A percentile compares a stretch with the other conserved stretches of the same genome.
phyloP scores from a whole-genome alignment of 2,888 invertebrate species.

The Spicauda simplicius region DNA sequence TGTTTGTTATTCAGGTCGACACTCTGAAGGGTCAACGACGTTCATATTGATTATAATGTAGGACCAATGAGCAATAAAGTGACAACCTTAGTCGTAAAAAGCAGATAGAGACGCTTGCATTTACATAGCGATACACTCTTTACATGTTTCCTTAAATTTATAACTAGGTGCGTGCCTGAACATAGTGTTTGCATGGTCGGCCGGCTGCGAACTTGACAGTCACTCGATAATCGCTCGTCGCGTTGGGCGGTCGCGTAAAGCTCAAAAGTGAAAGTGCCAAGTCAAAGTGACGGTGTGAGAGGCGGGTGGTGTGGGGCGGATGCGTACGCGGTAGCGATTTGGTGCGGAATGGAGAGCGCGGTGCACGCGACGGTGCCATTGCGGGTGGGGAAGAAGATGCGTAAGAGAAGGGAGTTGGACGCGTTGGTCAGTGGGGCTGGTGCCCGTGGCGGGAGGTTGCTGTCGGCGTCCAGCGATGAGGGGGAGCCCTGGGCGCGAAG shows the following conservation, averaged over 20 bases:
- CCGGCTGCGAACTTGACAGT: constrained; percentile 49
- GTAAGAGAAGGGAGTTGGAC: constrained; percentile 90
- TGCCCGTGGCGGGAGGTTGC: constrained; percentile 81
- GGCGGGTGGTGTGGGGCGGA: constrained; percentile 54
- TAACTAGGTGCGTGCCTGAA: constrained; percentile 29
- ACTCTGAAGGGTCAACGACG: constrained; percentile 28
- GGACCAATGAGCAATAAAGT: constrained; percentile 31
- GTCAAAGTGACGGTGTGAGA: constrained; percentile 33
- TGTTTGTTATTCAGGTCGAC: constrained; percentile 29
- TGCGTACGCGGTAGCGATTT: constrained; percentile 71
- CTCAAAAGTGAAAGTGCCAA: constrained; percentile 52
- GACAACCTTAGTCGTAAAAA: constrained; percentile 28
- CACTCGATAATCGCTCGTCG: constrained; percentile 62
- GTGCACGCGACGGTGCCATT: constrained; percentile 87
- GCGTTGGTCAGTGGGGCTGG: constrained; percentile 86
- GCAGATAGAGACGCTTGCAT: constrained; percentile 15
- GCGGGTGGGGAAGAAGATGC: constrained; percentile 90
- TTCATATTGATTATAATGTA: constrained; percentile 18
- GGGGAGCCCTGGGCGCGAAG: constrained; percentile 83
- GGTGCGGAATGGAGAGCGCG: constrained; percentile 74
- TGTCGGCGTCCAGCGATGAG: constrained; percentile 85
- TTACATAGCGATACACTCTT: neutral
- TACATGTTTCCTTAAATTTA: constrained; percentile 27
- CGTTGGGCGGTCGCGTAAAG: constrained; percentile 56
- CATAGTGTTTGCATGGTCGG: constrained; percentile 42